phyloP scores from a whole-genome alignment of 2,797 vertebrate genomes.

The Lacerta viridis region DNA sequence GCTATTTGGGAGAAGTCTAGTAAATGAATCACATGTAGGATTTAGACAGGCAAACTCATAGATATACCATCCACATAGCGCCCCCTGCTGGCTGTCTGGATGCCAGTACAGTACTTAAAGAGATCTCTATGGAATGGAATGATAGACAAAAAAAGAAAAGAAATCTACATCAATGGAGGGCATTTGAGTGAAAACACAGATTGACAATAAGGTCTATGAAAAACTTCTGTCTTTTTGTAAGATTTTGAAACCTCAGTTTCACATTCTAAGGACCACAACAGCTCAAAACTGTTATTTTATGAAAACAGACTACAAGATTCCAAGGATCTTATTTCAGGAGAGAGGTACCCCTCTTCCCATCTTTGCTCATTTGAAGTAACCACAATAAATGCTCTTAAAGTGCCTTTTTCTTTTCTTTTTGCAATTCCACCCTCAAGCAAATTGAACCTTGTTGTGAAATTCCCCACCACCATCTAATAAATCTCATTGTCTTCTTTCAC shows the following conservation, averaged over 20 bases:
- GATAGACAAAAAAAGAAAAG: constrained; percentile 7
- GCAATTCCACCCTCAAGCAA: not conserved
- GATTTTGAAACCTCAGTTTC: not conserved
- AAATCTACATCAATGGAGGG: not conserved
- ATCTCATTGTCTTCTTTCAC: not conserved
- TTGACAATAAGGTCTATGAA: not conserved
- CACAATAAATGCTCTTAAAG: not conserved
- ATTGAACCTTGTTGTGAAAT: not conserved
- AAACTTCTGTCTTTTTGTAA: not conserved
- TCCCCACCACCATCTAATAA: not conserved
- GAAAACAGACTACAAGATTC: not conserved
- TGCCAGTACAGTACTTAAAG: not conserved
- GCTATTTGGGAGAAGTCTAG: constrained; percentile 15
- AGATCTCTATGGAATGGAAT: not conserved
- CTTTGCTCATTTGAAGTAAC: not conserved
- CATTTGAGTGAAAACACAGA: not conserved
- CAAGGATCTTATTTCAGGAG: not conserved
- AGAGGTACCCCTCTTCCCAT: not conserved
- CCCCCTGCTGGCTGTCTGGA: constrained; percentile 21
- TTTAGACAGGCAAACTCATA: not conserved
- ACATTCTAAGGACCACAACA: not conserved
- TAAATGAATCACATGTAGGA: not conserved
- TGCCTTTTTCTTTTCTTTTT: no score
- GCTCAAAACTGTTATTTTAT: not conserved
- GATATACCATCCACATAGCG: not conserved